Evolutionary conservation across 2,888 invertebrate species (phyloP).

Genomic region (Ephialtes manifestator): DNA sequence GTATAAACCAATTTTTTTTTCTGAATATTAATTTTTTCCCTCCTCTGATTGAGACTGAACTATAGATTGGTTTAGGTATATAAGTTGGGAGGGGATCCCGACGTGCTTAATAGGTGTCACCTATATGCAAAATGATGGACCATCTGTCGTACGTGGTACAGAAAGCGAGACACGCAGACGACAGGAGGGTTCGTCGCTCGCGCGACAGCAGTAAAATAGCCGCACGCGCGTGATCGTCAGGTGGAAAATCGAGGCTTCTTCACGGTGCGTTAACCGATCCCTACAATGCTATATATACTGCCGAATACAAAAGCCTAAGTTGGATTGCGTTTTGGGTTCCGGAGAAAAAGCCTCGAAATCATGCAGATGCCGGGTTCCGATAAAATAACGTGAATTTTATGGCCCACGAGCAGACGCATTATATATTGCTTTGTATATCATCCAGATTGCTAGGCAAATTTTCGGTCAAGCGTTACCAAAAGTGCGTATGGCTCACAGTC

Average conservation of each 20-base stretch:
- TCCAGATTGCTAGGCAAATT: constrained; percentile 58
- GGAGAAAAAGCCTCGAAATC: constrained; percentile 63
- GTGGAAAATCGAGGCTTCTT: constrained; percentile 80
- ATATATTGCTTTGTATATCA: constrained; percentile 49
- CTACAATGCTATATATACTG: constrained; percentile 6
- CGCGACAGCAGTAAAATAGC: constrained; percentile 65
- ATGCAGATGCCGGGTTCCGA: constrained; percentile 69
- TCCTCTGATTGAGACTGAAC: not conserved
- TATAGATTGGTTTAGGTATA: not conserved
- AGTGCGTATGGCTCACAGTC: not conserved
- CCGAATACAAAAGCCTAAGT: constrained; percentile 51
- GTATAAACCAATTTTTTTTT: not conserved
- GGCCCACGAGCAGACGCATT: constrained; percentile 37
- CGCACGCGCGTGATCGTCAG: constrained; percentile 74
- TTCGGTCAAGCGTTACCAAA: constrained; percentile 41
- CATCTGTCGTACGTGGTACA: constrained; percentile 72
- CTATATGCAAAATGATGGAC: constrained; percentile 77
- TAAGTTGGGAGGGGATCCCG: constrained; percentile 1
- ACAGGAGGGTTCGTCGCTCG: constrained; percentile 61
- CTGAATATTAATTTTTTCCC: not conserved
- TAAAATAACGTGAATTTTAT: constrained; percentile 64
- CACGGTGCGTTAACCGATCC: constrained; percentile 72
- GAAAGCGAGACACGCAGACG: constrained; percentile 39
- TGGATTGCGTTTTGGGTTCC: constrained; percentile 42
- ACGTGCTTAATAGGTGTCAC: constrained; percentile 64